Percentiles rank a stretch among this genome's conserved stretches.
phyloP scores from a whole-genome alignment of 2,888 invertebrate genomes.

The Erynnis tages region DNA sequence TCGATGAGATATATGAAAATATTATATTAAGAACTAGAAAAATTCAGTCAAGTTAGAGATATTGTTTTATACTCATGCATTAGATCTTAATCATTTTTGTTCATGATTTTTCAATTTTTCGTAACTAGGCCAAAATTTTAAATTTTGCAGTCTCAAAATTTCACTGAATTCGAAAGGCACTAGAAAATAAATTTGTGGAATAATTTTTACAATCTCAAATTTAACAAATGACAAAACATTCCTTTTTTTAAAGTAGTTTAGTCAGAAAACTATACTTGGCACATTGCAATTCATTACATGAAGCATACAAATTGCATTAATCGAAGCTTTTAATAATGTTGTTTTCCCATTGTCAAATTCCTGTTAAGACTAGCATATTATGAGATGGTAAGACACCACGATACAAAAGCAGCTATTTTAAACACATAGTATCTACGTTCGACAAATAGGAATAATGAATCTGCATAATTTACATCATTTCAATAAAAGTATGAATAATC shows the following conservation, averaged over 20 bases:
- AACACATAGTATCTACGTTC: conserved; percentile 1
- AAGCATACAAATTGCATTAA: conserved; percentile 9
- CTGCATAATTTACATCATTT: background rate
- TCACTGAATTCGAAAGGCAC: background rate
- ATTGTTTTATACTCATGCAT: conserved; percentile 36
- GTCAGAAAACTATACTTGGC: conserved; percentile 15
- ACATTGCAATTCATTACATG: conserved; percentile 13
- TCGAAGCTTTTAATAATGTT: conserved; percentile 16
- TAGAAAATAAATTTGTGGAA: background rate
- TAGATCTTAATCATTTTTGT: conserved; percentile 23
- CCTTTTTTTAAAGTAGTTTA: conserved; percentile 21
- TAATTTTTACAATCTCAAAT: conserved; percentile 16
- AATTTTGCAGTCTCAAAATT: background rate
- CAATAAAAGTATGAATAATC: too few species aligned
- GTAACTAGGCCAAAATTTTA: conserved; percentile 6
- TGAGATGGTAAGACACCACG: conserved; percentile 8
- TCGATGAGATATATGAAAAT: conserved; percentile 52
- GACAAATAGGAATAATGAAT: background rate
- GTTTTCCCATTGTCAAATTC: conserved; percentile 17
- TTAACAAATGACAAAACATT: conserved; percentile 16
- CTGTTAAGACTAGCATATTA: conserved; percentile 12
- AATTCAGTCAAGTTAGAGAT: conserved; percentile 36
- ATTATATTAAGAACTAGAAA: conserved; percentile 55
- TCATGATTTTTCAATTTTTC: background rate
- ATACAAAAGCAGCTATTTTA: background rate